These are phyloP conservation scores for Lanius ludovicianus DNA, from an alignment of 2,113 vertebrate species.

Conservation along the genomic window DNA sequence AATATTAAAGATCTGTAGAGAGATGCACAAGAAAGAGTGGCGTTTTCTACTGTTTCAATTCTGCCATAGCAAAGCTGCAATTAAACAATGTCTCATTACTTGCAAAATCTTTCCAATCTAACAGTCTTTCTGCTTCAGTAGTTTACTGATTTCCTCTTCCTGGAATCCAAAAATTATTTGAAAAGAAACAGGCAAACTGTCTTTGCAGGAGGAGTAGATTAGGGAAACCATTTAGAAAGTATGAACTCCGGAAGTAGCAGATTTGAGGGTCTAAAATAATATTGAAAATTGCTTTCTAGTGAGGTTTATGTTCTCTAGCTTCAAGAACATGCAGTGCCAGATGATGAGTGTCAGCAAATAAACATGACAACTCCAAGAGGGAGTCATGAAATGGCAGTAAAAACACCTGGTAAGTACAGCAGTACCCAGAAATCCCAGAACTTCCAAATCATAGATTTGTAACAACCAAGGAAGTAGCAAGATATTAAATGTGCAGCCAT, in stretches of 20 bases:
- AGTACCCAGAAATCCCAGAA: constrained; percentile 6
- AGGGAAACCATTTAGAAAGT: constrained; percentile 19
- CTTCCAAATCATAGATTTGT: constrained; percentile 21
- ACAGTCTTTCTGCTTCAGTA: background rate
- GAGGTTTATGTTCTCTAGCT: constrained; percentile 17
- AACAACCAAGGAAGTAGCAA: background rate
- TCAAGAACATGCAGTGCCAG: background rate
- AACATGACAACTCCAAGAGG: constrained; percentile 25
- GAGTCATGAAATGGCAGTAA: constrained; percentile 7
- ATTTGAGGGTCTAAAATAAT: constrained; percentile 11
- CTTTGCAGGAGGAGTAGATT: constrained; percentile 37
- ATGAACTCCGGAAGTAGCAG: constrained; percentile 9
- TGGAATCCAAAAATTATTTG: constrained; percentile 29
- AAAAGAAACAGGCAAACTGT: constrained; percentile 46
- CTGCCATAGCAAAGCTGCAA: background rate
- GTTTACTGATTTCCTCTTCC: constrained; percentile 13
- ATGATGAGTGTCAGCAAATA: constrained; percentile 40
- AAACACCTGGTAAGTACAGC: background rate
- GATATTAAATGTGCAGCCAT: background rate
- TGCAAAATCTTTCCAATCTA: background rate
- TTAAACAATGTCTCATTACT: background rate
- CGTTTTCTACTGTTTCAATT: background rate
- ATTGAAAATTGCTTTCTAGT: constrained; percentile 34
- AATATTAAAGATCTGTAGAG: background rate
- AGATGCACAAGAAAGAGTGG: background rate